Conservation (phyloP, 2,797 vertebrate species). For the Leucoraja ocellata region DNA sequence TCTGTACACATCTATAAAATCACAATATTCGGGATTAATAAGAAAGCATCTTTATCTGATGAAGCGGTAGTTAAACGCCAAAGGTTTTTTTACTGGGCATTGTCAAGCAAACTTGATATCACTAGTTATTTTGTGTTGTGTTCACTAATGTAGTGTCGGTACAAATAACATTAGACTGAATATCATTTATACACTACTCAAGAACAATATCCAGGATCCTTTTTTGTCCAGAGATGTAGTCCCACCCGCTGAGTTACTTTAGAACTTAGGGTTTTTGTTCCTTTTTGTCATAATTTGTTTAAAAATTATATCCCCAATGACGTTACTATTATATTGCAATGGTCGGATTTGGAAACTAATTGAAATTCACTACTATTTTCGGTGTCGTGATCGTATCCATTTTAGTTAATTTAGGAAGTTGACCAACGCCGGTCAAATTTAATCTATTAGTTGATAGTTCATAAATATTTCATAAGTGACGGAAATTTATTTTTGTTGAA, state of each 20-base stretch:
- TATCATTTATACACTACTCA: background rate
- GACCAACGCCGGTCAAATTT: background rate
- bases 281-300: background rate
- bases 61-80: background rate
- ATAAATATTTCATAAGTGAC: background rate
- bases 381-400: background rate
- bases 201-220: background rate
- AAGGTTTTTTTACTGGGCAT: background rate
- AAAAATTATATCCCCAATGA: background rate
- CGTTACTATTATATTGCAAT: background rate
- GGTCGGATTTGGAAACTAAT: background rate
- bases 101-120: background rate
- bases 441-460: background rate
- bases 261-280: no score
- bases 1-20: no score
- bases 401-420: background rate
- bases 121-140: no score
- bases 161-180: background rate
- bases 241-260: no score
- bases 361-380: background rate
- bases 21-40: background rate
- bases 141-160: background rate
- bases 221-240: background rate
- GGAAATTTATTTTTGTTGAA: background rate
- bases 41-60: background rate